Conservation (phyloP, 2,888 invertebrate species). For the Cerceris ruficornis region DNA sequence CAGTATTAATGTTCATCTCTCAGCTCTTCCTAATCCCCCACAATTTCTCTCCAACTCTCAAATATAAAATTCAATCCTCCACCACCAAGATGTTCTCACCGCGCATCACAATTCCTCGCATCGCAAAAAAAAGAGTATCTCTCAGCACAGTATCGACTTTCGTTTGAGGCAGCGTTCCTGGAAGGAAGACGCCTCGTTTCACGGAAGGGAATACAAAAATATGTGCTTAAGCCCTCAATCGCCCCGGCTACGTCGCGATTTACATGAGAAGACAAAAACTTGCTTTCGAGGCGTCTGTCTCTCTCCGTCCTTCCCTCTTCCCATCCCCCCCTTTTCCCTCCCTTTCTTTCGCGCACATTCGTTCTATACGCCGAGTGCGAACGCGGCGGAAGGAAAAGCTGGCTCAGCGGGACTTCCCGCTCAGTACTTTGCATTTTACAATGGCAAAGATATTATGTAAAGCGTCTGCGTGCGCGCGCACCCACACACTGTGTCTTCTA, state of each 20-base stretch:
- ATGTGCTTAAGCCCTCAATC: conserved; percentile 73
- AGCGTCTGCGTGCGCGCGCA: conserved; percentile 61
- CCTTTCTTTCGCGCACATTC: conserved; percentile 23
- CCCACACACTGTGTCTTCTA: conserved; percentile 49
- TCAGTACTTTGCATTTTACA: conserved; percentile 78
- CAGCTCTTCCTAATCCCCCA: no score
- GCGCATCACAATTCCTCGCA: no score
- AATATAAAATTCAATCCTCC: no score
- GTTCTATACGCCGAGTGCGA: conserved; percentile 60
- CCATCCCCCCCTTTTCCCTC: conserved; percentile 21
- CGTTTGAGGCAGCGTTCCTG: neutral
- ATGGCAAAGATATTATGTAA: conserved; percentile 79
- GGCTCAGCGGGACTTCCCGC: conserved; percentile 71
- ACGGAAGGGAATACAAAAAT: conserved; percentile 67
- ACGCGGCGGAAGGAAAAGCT: conserved; percentile 73
- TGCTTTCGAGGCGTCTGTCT: conserved; percentile 60
- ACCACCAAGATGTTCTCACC: no score
- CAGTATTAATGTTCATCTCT: no score
- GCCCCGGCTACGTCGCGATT: conserved; percentile 69
- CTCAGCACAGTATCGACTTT: neutral
- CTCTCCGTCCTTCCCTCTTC: conserved; percentile 20
- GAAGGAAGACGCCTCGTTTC: conserved; percentile 11
- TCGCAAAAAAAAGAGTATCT: no score
- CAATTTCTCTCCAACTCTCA: no score
- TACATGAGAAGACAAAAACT: conserved; percentile 77